Evolutionary conservation across 2,888 invertebrate species (phyloP).

Genomic region (Macaria notata): DNA sequence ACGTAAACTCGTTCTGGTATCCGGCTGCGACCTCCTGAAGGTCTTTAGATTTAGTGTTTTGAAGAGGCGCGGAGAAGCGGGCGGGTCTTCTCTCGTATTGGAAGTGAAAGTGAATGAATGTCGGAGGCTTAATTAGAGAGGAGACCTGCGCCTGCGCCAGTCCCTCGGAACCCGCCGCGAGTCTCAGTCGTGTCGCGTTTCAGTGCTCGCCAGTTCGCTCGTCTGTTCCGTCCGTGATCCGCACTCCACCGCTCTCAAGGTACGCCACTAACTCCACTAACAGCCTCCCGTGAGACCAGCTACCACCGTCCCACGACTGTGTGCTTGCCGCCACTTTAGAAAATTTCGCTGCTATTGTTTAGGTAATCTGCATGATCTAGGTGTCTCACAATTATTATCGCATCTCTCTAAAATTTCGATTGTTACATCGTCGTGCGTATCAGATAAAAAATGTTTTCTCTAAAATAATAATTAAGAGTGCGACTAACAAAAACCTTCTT

Average conservation of each 20-base stretch:
- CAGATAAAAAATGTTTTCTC: neutral
- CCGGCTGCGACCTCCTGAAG: conserved; percentile 78
- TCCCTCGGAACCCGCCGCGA: conserved; percentile 71
- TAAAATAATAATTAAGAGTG: neutral
- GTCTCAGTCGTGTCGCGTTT: conserved; percentile 58
- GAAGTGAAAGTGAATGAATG: conserved; percentile 83
- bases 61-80: conserved; percentile 63
- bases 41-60: conserved; percentile 60
- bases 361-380: conserved; percentile 18
- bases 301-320: conserved; percentile 25
- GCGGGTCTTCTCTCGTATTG: conserved; percentile 73
- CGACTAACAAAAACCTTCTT: no score
- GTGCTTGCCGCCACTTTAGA: conserved; percentile 25
- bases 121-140: conserved; percentile 81
- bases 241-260: conserved; percentile 51
- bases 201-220: conserved; percentile 30
- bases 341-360: conserved; percentile 22
- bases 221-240: conserved; percentile 32
- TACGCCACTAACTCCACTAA: conserved; percentile 44
- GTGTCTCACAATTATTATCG: conserved; percentile 14
- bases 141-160: conserved; percentile 73
- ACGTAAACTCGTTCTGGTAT: conserved; percentile 60
- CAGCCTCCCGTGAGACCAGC: conserved; percentile 25
- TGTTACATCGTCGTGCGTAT: conserved; percentile 1
- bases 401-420: conserved; percentile 12